Conservation (phyloP, 1,140 invertebrate species). For the Diuraphis noxia region DNA sequence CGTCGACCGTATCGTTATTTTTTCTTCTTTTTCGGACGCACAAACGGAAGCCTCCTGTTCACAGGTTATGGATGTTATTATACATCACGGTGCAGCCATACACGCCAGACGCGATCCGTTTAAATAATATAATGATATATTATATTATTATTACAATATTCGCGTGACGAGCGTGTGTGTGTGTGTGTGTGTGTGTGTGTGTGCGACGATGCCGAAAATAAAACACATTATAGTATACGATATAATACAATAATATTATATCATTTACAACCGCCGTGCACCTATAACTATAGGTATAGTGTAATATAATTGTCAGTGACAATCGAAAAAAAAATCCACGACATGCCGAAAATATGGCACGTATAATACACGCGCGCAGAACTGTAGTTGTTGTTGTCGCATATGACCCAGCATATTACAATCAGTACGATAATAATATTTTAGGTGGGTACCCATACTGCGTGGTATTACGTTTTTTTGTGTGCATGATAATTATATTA, state of each 20-base stretch:
- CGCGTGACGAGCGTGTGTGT: not conserved
- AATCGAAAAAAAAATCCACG: not conserved
- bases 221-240: not conserved
- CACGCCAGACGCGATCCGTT: not conserved
- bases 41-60: conserved; percentile 12
- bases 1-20: conserved; percentile 24
- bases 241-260: not conserved
- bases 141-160: not conserved
- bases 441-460: not conserved
- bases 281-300: not conserved
- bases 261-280: not conserved
- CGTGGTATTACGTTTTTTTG: not conserved
- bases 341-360: not conserved
- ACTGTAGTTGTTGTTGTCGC: not conserved
- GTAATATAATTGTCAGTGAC: not conserved
- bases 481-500: no score
- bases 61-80: not conserved
- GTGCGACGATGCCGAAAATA: not conserved
- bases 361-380: not conserved
- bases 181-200: no score
- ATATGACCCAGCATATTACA: not conserved
- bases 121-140: not conserved
- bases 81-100: not conserved
- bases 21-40: conserved; percentile 41
- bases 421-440: not conserved